Evolutionary conservation across 2,888 invertebrate species (phyloP).

Genomic region (Saturnia pavonia): DNA sequence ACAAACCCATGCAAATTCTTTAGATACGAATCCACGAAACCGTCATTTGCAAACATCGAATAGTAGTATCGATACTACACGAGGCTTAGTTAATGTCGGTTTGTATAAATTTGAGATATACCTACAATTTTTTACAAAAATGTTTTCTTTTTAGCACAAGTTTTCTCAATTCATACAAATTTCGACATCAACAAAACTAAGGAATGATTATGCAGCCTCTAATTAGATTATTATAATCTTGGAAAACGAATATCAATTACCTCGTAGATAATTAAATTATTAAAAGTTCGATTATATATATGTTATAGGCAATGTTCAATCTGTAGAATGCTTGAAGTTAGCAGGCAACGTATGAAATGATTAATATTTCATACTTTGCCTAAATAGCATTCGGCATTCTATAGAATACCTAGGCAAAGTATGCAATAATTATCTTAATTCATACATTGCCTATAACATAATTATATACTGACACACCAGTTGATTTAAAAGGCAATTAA

Average conservation of each 20-base stretch:
- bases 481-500: neutral
- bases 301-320: too few relatives aligned
- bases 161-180: neutral
- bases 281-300: too few relatives aligned
- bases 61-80: constrained; percentile 2
- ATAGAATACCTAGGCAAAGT: too few relatives aligned
- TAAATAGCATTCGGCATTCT: too few relatives aligned
- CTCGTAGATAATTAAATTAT: neutral
- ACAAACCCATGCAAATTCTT: constrained; percentile 38
- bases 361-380: too few relatives aligned
- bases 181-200: neutral
- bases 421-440: too few relatives aligned
- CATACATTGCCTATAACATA: too few relatives aligned
- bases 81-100: constrained; percentile 8
- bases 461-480: neutral
- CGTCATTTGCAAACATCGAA: constrained; percentile 12
- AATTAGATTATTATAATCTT: neutral
- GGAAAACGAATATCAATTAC: neutral
- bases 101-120: neutral
- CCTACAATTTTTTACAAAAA: neutral
- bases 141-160: neutral
- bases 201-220: neutral
- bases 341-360: too few relatives aligned
- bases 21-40: constrained; percentile 31
- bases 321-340: too few relatives aligned